Evolutionary conservation across 2,113 vertebrate genomes (phyloP).

Genomic region (Nycticebus coucang): DNA sequence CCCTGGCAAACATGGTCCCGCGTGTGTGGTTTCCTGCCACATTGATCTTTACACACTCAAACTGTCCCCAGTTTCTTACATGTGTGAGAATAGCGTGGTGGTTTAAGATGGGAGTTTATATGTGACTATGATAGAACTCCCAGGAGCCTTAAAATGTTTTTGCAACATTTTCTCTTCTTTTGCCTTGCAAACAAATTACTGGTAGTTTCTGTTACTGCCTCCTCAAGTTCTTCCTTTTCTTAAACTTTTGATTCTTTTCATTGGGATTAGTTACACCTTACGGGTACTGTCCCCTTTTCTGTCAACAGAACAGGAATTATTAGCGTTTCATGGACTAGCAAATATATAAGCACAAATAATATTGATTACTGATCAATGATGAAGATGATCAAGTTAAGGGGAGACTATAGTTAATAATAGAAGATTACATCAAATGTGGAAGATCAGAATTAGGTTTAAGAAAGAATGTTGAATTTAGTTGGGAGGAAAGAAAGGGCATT

Average conservation of each 20-base stretch:
- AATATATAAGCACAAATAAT: neutral
- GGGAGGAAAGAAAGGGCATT: neutral
- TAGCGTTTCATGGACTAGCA: neutral
- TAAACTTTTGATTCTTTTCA: neutral
- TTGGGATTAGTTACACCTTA: neutral
- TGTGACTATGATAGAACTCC: neutral
- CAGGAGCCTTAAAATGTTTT: neutral
- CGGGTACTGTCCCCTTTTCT: neutral
- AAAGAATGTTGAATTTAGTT: neutral
- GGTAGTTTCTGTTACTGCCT: neutral
- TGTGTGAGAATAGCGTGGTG: neutral
- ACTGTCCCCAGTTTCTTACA: neutral
- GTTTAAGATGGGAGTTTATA: neutral
- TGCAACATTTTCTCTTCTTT: neutral
- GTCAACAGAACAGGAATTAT: neutral
- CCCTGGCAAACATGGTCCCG: neutral
- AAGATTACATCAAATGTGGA: neutral
- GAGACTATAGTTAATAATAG: neutral
- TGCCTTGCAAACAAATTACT: neutral
- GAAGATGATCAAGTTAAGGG: neutral
- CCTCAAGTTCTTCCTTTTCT: neutral
- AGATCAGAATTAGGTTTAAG: neutral
- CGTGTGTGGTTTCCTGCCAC: neutral
- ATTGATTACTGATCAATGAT: neutral
- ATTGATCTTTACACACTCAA: neutral